These are phyloP conservation scores for Pseudomugil gertrudae DNA, from an alignment of 2,797 vertebrate species.

Conservation along the genomic window DNA sequence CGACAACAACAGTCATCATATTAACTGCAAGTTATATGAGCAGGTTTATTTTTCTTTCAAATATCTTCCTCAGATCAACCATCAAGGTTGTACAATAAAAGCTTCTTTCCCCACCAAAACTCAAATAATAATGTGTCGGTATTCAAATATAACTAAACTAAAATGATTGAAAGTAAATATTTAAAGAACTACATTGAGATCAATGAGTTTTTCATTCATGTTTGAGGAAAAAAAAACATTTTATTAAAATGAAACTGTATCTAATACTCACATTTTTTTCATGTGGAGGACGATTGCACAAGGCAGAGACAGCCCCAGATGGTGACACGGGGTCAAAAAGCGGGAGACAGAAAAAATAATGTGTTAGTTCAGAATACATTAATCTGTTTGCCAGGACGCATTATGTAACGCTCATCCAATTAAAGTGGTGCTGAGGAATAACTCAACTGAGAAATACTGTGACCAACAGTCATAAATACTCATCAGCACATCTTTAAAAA, in stretches of 20 bases:
- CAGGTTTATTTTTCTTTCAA: neutral
- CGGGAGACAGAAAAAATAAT: slow-evolving; percentile 8
- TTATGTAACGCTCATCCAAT: neutral
- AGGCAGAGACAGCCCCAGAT: slow-evolving; percentile 19
- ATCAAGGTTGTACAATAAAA: neutral
- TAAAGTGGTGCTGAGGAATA: neutral
- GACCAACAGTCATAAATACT: neutral
- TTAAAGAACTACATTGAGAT: slow-evolving; percentile 17
- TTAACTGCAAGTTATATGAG: neutral
- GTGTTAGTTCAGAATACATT: slow-evolving; percentile 13
- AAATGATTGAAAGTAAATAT: slow-evolving; percentile 21
- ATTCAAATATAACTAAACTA: neutral
- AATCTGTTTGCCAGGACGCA: neutral
- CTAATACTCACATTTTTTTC: slow-evolving; percentile 63
- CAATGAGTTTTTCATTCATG: slow-evolving; percentile 5
- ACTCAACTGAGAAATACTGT: neutral
- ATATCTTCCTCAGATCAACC: neutral
- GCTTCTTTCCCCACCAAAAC: neutral
- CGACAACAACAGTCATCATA: neutral
- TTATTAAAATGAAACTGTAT: neutral
- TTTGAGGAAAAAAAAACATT: neutral
- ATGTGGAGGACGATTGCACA: slow-evolving; percentile 22
- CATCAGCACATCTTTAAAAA: neutral
- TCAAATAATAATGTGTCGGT: neutral
- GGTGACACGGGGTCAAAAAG: slow-evolving; percentile 8